Evolutionary conservation across 2,113 vertebrate genomes (phyloP), one percentile per base, ranked within the genome.

Genomic region (Pangasianodon hypophthalmus): DNA sequence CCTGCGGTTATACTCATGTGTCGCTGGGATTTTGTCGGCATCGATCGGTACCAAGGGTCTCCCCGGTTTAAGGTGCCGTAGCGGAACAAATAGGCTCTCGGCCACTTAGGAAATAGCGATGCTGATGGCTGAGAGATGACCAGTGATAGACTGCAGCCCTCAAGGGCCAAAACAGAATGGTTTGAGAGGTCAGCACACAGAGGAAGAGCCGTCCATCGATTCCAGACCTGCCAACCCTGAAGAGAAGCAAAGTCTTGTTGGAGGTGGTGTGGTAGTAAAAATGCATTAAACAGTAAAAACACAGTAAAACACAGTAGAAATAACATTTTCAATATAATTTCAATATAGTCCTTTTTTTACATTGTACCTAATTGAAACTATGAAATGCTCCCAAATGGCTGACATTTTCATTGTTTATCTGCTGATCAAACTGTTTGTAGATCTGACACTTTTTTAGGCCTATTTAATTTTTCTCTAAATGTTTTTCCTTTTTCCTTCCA

Each of bases 101-200:
- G 83, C 69, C 69, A 69, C 88, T 69, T 54, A 62, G 67, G 60
- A 85, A 88, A 82, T 52, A 24, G 52, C 21, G 48, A 46, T 41
- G 54, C 87, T 75, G 87, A 90, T 62, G 64, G 82, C 90, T 89
- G 87, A 87, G 81, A 85, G 88, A 91, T 90, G 85, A 52, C 67
- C 84, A 83, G 46, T 87, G 91, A 90, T 92, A 58, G 48, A 92
- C 67, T 73, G 26, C 37, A 24, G 75, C 21, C 19, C 84, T 87
- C 14, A 48, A 37, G 85, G 89, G 87, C 29, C 46, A 62, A 83
- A 87, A 67, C 54, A 37, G 88, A 88, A 67, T 73, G 48, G 26
- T 37, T 60, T 19, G 16, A 75, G 46, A 54, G 60, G 71, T 58
- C 54, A 54, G 67, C 24, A 56, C 26, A 58, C 73, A 75, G 19